A percentile compares a stretch with the other conserved stretches of the same genome.
phyloP scores from a whole-genome alignment of 2,888 invertebrate genomes.

The Trypoxylon attenuatum region DNA sequence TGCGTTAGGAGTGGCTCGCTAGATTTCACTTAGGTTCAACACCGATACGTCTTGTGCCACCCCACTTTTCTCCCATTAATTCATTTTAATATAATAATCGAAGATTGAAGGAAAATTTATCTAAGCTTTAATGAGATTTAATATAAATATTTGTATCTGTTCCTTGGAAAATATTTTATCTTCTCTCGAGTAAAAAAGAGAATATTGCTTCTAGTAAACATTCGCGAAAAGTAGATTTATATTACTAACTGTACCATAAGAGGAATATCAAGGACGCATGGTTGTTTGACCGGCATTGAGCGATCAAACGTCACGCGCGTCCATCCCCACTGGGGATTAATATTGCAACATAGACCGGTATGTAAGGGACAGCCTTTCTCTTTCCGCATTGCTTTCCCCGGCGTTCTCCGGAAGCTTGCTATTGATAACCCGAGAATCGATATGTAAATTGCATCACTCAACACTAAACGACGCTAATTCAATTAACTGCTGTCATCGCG shows the following conservation, averaged over 20 bases:
- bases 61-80: too few species aligned
- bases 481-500: not conserved
- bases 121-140: too few species aligned
- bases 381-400: conserved; percentile 65
- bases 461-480: not conserved
- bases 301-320: not conserved
- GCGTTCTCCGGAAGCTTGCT: conserved; percentile 1
- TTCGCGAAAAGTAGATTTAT: too few species aligned
- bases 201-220: too few species aligned
- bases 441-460: not conserved
- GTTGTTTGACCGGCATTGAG: too few species aligned
- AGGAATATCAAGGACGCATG: not conserved
- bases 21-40: conserved; percentile 29
- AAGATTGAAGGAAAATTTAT: too few species aligned
- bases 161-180: too few species aligned
- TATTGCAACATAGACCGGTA: conserved; percentile 41
- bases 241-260: too few species aligned
- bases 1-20: conserved; percentile 24
- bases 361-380: conserved; percentile 62
- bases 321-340: conserved; percentile 20
- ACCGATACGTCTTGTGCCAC: not conserved
- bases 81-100: too few species aligned
- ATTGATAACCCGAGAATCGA: not conserved
- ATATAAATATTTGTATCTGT: too few species aligned
- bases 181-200: too few species aligned